These are phyloP conservation scores for Mobula hypostoma DNA, from an alignment of 2,113 vertebrate genomes.

Conservation along the genomic window DNA sequence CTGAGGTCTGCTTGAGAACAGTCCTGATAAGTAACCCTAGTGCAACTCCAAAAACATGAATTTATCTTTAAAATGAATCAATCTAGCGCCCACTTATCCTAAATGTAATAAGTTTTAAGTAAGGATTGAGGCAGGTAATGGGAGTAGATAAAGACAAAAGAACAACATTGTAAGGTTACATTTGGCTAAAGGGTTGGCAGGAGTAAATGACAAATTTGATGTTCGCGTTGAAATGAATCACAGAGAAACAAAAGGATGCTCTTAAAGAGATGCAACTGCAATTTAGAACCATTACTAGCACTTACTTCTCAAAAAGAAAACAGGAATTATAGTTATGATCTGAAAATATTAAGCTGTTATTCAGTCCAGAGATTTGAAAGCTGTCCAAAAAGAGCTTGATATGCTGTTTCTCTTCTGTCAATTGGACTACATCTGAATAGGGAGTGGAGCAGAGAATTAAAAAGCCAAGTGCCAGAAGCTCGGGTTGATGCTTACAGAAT, in stretches of 20 bases:
- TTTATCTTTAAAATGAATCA: too few relatives aligned
- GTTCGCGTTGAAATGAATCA: too few relatives aligned
- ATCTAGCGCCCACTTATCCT: too few relatives aligned
- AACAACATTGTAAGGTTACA: neutral
- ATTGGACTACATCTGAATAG: too few relatives aligned
- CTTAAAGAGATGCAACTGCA: neutral
- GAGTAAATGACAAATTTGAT: too few relatives aligned
- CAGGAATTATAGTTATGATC: neutral
- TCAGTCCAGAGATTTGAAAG: too few relatives aligned
- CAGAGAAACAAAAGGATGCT: neutral
- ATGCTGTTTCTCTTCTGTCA: too few relatives aligned
- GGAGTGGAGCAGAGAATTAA: neutral
- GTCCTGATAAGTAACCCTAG: too few relatives aligned
- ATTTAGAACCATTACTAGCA: neutral
- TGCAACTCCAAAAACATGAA: too few relatives aligned
- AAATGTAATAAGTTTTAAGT: neutral
- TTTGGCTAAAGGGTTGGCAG: too few relatives aligned
- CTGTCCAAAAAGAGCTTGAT: too few relatives aligned
- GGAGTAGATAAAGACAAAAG: neutral
- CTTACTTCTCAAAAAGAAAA: neutral
- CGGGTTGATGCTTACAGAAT: neutral
- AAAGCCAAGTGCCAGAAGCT: neutral
- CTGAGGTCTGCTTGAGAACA: too few relatives aligned
- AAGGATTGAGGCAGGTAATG: neutral
- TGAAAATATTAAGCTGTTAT: neutral